Evolutionary conservation across 2,888 invertebrate species (phyloP).

Genomic region (Orthosia gothica): DNA sequence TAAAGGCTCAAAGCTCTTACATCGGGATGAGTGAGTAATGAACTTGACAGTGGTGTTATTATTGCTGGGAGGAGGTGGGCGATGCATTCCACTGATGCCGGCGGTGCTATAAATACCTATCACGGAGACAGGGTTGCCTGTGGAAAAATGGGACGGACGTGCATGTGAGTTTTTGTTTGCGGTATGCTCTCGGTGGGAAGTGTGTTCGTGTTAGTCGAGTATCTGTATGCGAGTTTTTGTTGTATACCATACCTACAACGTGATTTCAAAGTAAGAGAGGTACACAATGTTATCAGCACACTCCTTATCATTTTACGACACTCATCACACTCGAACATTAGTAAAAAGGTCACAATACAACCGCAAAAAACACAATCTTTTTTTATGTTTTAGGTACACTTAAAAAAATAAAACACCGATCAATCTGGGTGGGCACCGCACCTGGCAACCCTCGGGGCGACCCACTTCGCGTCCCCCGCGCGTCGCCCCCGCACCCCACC

Average conservation of each 20-base stretch:
- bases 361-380: conserved; percentile 40
- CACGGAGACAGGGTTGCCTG: conserved; percentile 67
- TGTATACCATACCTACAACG: neutral
- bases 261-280: conserved; percentile 8
- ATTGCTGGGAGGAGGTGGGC: conserved; percentile 81
- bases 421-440: conserved; percentile 55
- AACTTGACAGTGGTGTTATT: conserved; percentile 89
- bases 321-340: conserved; percentile 35
- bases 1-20: conserved; percentile 67
- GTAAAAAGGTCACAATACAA: conserved; percentile 45
- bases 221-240: neutral
- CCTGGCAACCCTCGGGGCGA: conserved; percentile 71
- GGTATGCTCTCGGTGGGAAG: conserved; percentile 7
- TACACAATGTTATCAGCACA: conserved; percentile 10
- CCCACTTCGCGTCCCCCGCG: conserved; percentile 72
- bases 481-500: conserved; percentile 56
- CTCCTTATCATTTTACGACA: conserved; percentile 38
- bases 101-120: conserved; percentile 79
- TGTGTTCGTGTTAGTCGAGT: conserved; percentile 14
- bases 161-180: conserved; percentile 29
- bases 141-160: conserved; percentile 57
- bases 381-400: conserved; percentile 46
- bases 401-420: conserved; percentile 58
- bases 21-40: conserved; percentile 82
- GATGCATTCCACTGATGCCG: conserved; percentile 79